A percentile compares a stretch with the other conserved stretches of the same genome.
These are phyloP conservation scores for Hystrix brachyura DNA, from an alignment of 2,113 vertebrate genomes.

Conservation along the genomic window DNA sequence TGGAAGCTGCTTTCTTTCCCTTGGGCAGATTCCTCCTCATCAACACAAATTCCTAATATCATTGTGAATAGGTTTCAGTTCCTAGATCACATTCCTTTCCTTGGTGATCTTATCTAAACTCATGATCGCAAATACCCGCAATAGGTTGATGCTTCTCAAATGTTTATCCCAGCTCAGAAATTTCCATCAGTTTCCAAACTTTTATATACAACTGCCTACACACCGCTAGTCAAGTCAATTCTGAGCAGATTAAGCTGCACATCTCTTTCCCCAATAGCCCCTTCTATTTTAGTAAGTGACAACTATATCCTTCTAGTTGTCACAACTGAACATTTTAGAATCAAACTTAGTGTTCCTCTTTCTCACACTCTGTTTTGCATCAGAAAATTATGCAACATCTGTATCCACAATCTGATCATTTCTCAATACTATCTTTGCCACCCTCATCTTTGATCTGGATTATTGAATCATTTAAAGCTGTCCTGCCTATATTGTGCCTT, in stretches of 20 bases:
- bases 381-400: neutral
- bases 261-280: neutral
- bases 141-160: conserved; percentile 16
- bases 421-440: neutral
- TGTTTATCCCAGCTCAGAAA: neutral
- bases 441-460: neutral
- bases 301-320: neutral
- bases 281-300: neutral
- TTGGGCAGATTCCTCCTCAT: neutral
- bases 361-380: neutral
- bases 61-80: neutral
- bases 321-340: neutral
- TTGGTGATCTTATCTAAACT: neutral
- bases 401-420: neutral
- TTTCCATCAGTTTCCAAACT: conserved; percentile 1
- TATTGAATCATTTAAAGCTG: neutral
- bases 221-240: neutral
- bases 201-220: neutral
- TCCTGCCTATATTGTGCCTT: neutral
- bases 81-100: neutral
- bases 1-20: neutral
- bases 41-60: neutral
- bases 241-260: neutral
- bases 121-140: neutral
- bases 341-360: neutral